phyloP scores from a whole-genome alignment of 1,140 invertebrate species.

The Armadillidium nasatum region DNA sequence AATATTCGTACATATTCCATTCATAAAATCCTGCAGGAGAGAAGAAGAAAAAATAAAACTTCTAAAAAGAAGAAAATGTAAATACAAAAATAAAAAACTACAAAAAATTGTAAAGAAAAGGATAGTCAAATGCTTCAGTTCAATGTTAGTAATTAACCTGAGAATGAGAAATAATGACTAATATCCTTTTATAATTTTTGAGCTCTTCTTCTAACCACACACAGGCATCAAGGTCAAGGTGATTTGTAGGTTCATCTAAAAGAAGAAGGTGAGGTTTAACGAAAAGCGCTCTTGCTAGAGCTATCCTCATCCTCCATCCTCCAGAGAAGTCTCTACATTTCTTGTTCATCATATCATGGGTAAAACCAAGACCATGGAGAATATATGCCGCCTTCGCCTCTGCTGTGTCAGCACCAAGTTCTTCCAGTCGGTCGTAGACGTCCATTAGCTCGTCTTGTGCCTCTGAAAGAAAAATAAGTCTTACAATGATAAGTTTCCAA shows the following conservation, averaged over 20 bases:
- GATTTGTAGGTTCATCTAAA: conserved; percentile 87
- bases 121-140: too few species aligned
- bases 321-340: conserved; percentile 95
- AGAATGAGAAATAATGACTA: conserved; percentile 98
- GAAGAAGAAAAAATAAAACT: too few species aligned
- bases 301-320: conserved; percentile 98
- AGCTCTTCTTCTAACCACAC: conserved; percentile 99
- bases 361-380: conserved; percentile 98
- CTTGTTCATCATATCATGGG: conserved; percentile 85
- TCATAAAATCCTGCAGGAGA: conserved; percentile 97
- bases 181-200: conserved; percentile 90
- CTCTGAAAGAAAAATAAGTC: too few species aligned
- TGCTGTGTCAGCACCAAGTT: conserved; percentile 91
- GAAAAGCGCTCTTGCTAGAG: conserved; percentile 81
- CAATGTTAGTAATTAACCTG: conserved; percentile 33
- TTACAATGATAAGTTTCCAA: too few species aligned
- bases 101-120: too few species aligned
- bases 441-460: conserved; percentile 94
- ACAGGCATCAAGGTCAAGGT: conserved; percentile 65
- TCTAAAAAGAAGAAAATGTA: too few species aligned
- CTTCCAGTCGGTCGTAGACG: conserved; percentile 94
- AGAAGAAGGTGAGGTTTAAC: conserved; percentile 82
- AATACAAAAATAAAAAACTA: too few species aligned
- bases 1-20: conserved; percentile 99
- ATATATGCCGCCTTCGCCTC: conserved; percentile 90